Percentiles rank a stretch among this genome's conserved stretches.
Conservation (phyloP, 2,113 vertebrate species). For the Elgaria multicarinata region DNA sequence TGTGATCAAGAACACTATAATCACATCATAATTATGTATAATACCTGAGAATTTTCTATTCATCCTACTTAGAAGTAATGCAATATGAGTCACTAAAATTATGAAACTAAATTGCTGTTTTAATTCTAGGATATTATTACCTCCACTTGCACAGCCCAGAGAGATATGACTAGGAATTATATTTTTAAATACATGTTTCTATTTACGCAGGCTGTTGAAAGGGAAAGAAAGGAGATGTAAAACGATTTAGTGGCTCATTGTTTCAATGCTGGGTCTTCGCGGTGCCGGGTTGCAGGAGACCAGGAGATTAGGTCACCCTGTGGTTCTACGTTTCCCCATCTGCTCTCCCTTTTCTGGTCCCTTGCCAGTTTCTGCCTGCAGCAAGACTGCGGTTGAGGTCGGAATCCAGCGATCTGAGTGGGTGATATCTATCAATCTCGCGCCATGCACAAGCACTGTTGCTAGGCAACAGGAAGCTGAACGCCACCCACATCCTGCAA, state of each 20-base stretch:
- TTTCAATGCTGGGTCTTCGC: not conserved
- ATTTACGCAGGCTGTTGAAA: not conserved
- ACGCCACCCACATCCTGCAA: slow-evolving; percentile 69
- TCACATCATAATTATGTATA: slow-evolving; percentile 75
- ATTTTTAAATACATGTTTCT: not conserved
- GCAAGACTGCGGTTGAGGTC: slow-evolving; percentile 58
- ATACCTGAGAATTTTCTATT: slow-evolving; percentile 73
- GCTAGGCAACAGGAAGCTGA: slow-evolving; percentile 74
- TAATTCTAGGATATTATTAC: slow-evolving; percentile 69
- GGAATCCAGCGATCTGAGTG: slow-evolving; percentile 74
- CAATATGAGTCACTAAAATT: slow-evolving; percentile 74
- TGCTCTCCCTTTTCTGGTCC: slow-evolving; percentile 43
- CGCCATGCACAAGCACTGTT: slow-evolving; percentile 68
- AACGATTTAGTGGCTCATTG: not conserved
- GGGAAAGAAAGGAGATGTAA: not conserved
- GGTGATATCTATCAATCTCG: slow-evolving; percentile 77
- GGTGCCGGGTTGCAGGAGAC: not conserved
- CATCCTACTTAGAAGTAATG: slow-evolving; percentile 72
- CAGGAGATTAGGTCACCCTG: not conserved
- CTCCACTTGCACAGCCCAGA: slow-evolving; percentile 51
- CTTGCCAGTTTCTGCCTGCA: slow-evolving; percentile 38
- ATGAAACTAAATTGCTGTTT: slow-evolving; percentile 70
- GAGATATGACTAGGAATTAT: slow-evolving; percentile 50
- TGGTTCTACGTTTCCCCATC: slow-evolving; percentile 40
- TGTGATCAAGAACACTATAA: slow-evolving; percentile 66